Percentiles rank a stretch among this genome's conserved stretches.
Conservation (phyloP, 1,140 invertebrate species). For the Nilaparvata lugens region DNA sequence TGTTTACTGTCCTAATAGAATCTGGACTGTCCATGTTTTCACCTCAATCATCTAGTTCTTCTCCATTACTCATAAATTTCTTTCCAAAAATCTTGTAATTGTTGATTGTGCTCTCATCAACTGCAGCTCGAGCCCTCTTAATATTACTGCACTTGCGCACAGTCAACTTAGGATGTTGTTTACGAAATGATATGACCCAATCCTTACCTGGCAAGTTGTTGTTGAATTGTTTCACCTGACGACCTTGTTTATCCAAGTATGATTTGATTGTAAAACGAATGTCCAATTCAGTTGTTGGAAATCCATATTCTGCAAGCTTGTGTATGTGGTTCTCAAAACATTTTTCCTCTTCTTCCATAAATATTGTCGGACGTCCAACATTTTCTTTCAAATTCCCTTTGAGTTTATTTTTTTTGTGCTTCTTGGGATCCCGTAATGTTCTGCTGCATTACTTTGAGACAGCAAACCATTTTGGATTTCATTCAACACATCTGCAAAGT, state of each 20-base stretch:
- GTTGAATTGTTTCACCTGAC: slow-evolving; percentile 18
- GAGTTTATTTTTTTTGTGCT: slow-evolving; percentile 15
- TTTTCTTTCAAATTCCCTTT: slow-evolving; percentile 13
- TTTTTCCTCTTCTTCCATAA: slow-evolving; percentile 9
- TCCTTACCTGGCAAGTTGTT: slow-evolving; percentile 30
- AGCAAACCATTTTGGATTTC: slow-evolving; percentile 10
- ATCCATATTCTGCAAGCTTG: slow-evolving; percentile 9
- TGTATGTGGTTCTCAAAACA: slow-evolving; percentile 3
- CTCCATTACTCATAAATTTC: no score
- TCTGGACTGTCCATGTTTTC: no score
- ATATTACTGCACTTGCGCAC: slow-evolving; percentile 27
- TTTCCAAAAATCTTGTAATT: no score
- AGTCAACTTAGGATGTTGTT: slow-evolving; percentile 22
- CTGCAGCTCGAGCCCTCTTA: slow-evolving; percentile 25
- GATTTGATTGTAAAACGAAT: slow-evolving; percentile 5
- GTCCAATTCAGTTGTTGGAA: slow-evolving; percentile 8
- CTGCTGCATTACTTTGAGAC: neutral
- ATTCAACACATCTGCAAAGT: slow-evolving; percentile 5
- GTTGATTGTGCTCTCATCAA: slow-evolving; percentile 15
- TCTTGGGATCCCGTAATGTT: slow-evolving; percentile 12
- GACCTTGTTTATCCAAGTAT: neutral
- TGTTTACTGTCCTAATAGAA: no score
- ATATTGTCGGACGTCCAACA: slow-evolving; percentile 3
- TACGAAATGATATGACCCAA: slow-evolving; percentile 27
- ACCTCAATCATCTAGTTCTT: no score